These are phyloP conservation scores for Dromius quadrimaculatus DNA, from an alignment of 2,888 invertebrate species.

Conservation along the genomic window DNA sequence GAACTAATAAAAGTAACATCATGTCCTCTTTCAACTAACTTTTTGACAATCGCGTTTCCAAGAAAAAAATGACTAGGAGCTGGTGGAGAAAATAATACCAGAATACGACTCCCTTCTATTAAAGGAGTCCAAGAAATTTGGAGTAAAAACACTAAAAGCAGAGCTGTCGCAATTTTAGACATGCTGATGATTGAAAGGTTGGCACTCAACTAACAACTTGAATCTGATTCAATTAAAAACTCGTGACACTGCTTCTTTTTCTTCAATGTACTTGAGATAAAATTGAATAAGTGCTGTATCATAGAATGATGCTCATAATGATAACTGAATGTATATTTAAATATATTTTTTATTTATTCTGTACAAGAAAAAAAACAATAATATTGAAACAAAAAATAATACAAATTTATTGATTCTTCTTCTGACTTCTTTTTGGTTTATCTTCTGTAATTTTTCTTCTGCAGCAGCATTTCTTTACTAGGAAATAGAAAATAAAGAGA, in stretches of 20 bases:
- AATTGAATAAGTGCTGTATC: too few species aligned
- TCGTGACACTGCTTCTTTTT: too few species aligned
- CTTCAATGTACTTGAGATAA: too few species aligned
- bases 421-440: not conserved
- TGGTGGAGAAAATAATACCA: slow-evolving; percentile 58
- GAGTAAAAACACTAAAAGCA: not conserved
- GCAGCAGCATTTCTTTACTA: not conserved
- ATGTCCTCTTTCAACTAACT: slow-evolving; percentile 63
- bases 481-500: not conserved
- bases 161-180: not conserved
- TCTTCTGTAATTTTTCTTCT: not conserved
- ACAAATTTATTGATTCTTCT: slow-evolving; percentile 18
- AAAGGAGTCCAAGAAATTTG: not conserved
- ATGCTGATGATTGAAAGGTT: too few species aligned
- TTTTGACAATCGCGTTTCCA: slow-evolving; percentile 58
- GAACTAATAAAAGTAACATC: slow-evolving; percentile 63
- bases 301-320: too few species aligned
- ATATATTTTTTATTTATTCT: too few species aligned
- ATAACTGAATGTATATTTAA: too few species aligned
- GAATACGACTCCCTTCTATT: slow-evolving; percentile 52
- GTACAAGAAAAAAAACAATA: too few species aligned
- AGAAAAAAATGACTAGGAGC: slow-evolving; percentile 59
- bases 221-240: too few species aligned
- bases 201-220: too few species aligned
- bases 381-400: slow-evolving; percentile 6